Evolutionary conservation across 2,113 vertebrate species (phyloP), one percentile per base, ranked within the genome.

Genomic region (Ceratotherium simum): DNA sequence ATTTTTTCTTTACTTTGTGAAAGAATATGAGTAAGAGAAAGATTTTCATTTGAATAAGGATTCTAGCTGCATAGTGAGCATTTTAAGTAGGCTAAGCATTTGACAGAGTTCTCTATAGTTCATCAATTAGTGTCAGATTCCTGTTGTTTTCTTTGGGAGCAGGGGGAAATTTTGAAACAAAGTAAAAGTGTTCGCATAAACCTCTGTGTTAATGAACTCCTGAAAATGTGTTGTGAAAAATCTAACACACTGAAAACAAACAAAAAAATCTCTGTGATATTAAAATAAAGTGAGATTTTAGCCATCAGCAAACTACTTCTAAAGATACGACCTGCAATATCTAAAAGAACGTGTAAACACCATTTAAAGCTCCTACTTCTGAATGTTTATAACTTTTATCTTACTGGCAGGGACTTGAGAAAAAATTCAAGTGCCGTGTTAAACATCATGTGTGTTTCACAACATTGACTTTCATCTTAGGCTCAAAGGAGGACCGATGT

Each of bases 171-270:
- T 31, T 42, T 84, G 17, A 89, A 93, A 85, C n/a, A 90, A 89
- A 69, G 89, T 10, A 62, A 39, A 73, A 39, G 8, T 29, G 21
- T 75, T 87, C 69, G 62, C 20, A 18, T 80, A 72, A 91, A 51
- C 27, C 9, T 69, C 81, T 60, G 9, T 46, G 58, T 39, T 88
- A 62, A 65, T 76, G 31, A 31, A 21, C 21, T 58, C 33, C n/a
- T 88, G 56, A 94, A 95, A 92, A n/a, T 51, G 6, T 76, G 18
- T 75, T 73, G 29, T 54, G 39, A 54, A 85, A 92, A 94, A 94
- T 62, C 21, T 27, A 84, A 39, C 23, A 75, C 23, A n/a, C 10
- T 7, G 27, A 92, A 96, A 94, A 64, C 46, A 87, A 54, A 21
- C 16, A 62, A 84, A 58, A 79, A 70, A 5, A 1, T 89, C 39